Evolutionary conservation across 2,888 invertebrate species (phyloP).

Genomic region (Melinopterus prodromus): DNA sequence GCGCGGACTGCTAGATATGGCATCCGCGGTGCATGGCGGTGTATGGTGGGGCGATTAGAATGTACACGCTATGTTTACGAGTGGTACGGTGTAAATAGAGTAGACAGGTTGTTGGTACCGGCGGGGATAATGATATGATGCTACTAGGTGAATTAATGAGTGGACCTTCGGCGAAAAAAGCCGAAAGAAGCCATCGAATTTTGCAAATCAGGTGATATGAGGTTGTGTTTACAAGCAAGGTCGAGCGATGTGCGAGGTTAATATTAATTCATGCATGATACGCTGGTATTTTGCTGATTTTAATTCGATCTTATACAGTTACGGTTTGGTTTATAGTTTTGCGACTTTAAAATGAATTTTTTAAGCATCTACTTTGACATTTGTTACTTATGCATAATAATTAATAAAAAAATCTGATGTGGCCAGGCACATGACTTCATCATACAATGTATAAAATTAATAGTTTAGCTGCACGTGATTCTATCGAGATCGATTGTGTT

Average conservation of each 20-base stretch:
- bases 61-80: neutral
- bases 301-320: no score
- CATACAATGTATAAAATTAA: no score
- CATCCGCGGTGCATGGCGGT: slow-evolving; percentile 21
- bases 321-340: no score
- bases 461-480: no score
- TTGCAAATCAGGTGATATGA: neutral
- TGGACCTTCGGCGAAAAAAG: neutral
- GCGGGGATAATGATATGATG: neutral
- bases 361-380: no score
- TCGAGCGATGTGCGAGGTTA: neutral
- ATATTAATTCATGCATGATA: neutral
- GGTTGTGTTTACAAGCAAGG: neutral
- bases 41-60: slow-evolving; percentile 36
- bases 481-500: no score
- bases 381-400: no score
- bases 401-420: no score
- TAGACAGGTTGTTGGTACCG: neutral
- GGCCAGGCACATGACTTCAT: no score
- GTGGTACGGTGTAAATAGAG: neutral
- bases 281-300: no score
- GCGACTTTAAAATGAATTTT: no score
- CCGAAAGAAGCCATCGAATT: neutral
- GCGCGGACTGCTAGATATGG: slow-evolving; percentile 36
- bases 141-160: neutral